Percentiles rank a stretch among this genome's conserved stretches.
Evolutionary conservation across 2,888 invertebrate species (phyloP).

Genomic region (Heliconius ismenius): DNA sequence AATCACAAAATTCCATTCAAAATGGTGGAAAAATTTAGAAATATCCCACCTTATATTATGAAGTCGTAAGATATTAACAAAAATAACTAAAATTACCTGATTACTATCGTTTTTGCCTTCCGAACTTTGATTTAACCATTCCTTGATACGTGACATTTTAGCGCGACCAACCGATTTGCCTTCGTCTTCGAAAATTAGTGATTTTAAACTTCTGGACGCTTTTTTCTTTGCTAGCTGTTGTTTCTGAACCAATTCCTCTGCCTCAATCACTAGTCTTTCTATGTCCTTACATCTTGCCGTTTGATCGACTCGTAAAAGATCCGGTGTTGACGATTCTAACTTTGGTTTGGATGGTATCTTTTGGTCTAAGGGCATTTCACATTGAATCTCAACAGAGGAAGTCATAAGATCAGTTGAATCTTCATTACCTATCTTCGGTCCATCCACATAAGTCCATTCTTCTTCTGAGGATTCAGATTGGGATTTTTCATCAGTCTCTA

Average conservation of each 20-base stretch:
- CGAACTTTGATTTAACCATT: conserved; percentile 84
- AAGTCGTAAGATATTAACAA: no score
- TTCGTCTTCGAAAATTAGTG: conserved; percentile 78
- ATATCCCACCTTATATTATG: no score
- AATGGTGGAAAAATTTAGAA: no score
- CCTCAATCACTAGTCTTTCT: conserved; percentile 88
- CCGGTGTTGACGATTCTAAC: conserved; percentile 71
- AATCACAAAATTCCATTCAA: no score
- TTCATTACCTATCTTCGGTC: conserved; percentile 70
- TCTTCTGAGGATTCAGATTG: conserved; percentile 78
- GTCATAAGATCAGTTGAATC: conserved; percentile 79
- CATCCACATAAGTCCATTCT: conserved; percentile 86
- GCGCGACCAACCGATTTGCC: conserved; percentile 74
- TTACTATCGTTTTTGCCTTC: conserved; percentile 70
- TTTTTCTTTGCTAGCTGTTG: conserved; percentile 77
- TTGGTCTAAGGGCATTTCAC: conserved; percentile 68
- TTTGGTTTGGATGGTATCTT: conserved; percentile 63
- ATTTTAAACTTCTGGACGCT: conserved; percentile 75
- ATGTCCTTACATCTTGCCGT: conserved; percentile 84
- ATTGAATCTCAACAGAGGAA: conserved; percentile 76
- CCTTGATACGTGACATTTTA: conserved; percentile 86
- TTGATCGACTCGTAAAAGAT: conserved; percentile 75
- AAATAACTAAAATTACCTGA: conserved; percentile 57
- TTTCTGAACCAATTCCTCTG: conserved; percentile 88
- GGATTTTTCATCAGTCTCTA: conserved; percentile 74